Evolutionary conservation across 2,113 vertebrate genomes (phyloP).

Genomic region (Corapipo altera): DNA sequence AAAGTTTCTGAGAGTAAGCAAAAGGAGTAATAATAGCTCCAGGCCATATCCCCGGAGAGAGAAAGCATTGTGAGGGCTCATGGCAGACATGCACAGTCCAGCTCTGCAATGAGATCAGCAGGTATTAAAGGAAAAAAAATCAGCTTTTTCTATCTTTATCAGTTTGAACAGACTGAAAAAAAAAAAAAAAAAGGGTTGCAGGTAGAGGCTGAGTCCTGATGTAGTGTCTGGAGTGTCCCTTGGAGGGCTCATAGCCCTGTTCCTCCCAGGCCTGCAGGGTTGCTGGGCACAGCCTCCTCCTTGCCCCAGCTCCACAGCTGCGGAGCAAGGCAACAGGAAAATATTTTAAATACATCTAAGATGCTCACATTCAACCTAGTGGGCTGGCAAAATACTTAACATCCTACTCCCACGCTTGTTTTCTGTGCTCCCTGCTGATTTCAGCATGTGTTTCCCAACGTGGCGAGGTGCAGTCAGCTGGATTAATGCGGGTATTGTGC

Average conservation of each 20-base stretch:
- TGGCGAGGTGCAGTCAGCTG: not conserved
- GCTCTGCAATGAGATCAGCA: not conserved
- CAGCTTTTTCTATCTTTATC: not conserved
- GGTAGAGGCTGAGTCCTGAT: not conserved
- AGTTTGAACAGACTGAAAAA: not conserved
- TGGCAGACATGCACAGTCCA: accelerated
- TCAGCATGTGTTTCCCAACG: slow-evolving; percentile 43
- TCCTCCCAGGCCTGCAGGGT: not conserved
- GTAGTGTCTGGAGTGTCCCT: not conserved
- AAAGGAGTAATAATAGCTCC: not conserved
- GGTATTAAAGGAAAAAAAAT: not conserved
- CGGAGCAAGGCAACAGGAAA: not conserved
- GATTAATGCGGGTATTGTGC: slow-evolving; percentile 6
- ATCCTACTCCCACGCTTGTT: not conserved
- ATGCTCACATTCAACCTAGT: not conserved
- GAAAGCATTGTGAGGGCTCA: not conserved
- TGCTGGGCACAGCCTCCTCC: not conserved
- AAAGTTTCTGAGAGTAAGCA: not conserved
- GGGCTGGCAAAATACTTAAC: not conserved
- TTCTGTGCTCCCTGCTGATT: slow-evolving; percentile 16
- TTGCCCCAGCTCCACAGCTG: not conserved
- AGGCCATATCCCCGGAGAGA: not conserved
- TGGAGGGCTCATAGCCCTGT: accelerated
- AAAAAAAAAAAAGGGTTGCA: not conserved
- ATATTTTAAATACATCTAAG: not conserved